Percentiles rank a stretch among this genome's conserved stretches.
phyloP scores from a whole-genome alignment of 2,888 invertebrate species.

The Drosophila antonietae region DNA sequence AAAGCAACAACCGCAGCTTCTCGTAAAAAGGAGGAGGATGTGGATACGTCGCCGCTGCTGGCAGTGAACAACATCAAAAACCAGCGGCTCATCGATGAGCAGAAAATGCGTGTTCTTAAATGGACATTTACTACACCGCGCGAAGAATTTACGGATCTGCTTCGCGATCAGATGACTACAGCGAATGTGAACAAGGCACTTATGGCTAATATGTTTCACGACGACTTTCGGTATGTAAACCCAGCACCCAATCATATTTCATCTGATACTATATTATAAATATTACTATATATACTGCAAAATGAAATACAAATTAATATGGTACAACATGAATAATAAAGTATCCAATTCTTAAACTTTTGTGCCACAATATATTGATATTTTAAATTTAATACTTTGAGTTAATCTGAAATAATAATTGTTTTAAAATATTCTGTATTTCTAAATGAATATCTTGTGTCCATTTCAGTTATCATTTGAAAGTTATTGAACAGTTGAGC shows the following conservation, averaged over 20 bases:
- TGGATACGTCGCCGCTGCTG: slow-evolving; percentile 91
- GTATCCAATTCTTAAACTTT: not conserved
- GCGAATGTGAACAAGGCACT: slow-evolving; percentile 95
- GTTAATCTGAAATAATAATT: not conserved
- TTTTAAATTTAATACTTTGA: not conserved
- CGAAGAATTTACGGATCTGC: slow-evolving; percentile 96
- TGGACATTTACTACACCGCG: slow-evolving; percentile 98
- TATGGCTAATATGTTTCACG: slow-evolving; percentile 96
- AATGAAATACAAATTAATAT: not conserved
- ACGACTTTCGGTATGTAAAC: slow-evolving; percentile 90
- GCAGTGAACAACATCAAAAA: slow-evolving; percentile 94
- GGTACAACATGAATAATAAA: not conserved
- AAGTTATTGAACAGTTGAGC: slow-evolving; percentile 95
- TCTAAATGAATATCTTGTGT: not conserved
- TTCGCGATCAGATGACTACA: slow-evolving; percentile 95
- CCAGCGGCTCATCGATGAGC: slow-evolving; percentile 97
- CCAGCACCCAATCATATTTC: not conserved
- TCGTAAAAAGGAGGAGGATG: slow-evolving; percentile 93
- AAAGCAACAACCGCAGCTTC: slow-evolving; percentile 81
- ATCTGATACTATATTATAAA: not conserved
- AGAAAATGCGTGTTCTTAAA: slow-evolving; percentile 95
- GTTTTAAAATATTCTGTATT: not conserved
- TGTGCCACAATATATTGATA: not conserved
- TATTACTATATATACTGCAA: not conserved
- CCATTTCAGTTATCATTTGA: slow-evolving; percentile 92